Evolutionary conservation across 2,113 vertebrate genomes (phyloP).

Genomic region (Heterotis niloticus): DNA sequence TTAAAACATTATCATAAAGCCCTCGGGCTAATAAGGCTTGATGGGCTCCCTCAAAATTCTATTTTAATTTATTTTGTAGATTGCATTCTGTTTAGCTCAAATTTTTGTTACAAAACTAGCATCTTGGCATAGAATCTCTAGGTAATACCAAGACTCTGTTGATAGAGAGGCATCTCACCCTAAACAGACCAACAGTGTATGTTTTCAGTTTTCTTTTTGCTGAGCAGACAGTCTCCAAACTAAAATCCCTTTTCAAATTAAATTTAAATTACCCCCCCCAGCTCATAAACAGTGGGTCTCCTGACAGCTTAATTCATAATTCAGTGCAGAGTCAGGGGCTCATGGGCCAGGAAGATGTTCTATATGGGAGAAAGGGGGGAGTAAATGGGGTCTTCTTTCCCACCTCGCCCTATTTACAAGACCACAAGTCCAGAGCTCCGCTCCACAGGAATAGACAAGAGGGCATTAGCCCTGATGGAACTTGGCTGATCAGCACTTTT

Average conservation of each 20-base stretch:
- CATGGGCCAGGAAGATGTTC: conserved; percentile 56
- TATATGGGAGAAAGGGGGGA: conserved; percentile 60
- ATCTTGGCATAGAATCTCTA: conserved; percentile 6
- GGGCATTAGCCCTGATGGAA: conserved; percentile 38
- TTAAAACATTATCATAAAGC: conserved; percentile 6
- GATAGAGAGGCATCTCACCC: background rate
- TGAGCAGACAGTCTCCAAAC: conserved; percentile 62
- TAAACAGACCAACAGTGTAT: background rate
- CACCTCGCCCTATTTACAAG: conserved; percentile 63
- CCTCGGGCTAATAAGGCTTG: background rate
- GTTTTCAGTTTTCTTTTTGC: conserved; percentile 44
- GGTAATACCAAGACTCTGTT: background rate
- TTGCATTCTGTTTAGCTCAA: conserved; percentile 9
- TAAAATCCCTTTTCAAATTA: conserved; percentile 76
- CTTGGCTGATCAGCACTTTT: conserved; percentile 56
- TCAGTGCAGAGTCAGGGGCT: conserved; percentile 67
- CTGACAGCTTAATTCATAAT: conserved; percentile 72
- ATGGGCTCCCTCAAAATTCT: background rate
- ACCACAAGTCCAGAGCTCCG: conserved; percentile 64
- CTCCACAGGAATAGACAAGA: conserved; percentile 32
- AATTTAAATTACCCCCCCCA: conserved; percentile 66
- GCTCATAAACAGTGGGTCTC: conserved; percentile 65
- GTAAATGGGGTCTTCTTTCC: conserved; percentile 66
- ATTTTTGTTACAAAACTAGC: conserved; percentile 17
- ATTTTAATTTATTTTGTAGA: conserved; percentile 14